phyloP scores from a whole-genome alignment of 1,140 invertebrate genomes.

The Meloidogyne exigua region DNA sequence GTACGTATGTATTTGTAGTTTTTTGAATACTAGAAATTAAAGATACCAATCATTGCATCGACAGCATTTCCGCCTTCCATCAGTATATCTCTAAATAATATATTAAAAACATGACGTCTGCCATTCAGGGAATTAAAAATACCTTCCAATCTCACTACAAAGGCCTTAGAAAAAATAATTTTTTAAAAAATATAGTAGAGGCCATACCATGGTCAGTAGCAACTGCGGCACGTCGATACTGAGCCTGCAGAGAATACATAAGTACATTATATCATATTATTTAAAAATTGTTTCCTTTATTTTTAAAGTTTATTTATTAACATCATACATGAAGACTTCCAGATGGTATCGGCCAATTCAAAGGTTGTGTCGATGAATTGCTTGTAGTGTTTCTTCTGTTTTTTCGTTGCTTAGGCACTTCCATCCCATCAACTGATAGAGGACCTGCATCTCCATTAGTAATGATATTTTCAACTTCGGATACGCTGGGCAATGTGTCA shows the following conservation, averaged over 20 bases:
- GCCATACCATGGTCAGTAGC: conserved; percentile 57
- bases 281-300: too few relatives aligned
- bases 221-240: conserved; percentile 55
- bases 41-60: conserved; percentile 74
- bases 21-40: too few relatives aligned
- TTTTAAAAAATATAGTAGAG: background rate
- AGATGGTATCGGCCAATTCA: conserved; percentile 33
- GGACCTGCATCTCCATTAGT: conserved; percentile 5
- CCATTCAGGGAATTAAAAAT: too few relatives aligned
- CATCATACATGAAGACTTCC: conserved; percentile 29
- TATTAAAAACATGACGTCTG: background rate
- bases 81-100: conserved; percentile 39
- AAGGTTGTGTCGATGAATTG: background rate
- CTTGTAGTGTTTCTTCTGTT: background rate
- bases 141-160: conserved; percentile 60
- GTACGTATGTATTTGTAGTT: too few relatives aligned
- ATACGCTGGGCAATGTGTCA: background rate
- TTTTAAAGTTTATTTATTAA: too few relatives aligned
- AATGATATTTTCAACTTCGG: background rate
- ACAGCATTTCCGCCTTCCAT: conserved; percentile 77
- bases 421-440: conserved; percentile 40
- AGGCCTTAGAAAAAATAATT: conserved; percentile 18
- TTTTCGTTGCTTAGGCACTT: conserved; percentile 17
- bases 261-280: too few relatives aligned
- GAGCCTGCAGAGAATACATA: conserved; percentile 42